Evolutionary conservation across 2,888 invertebrate genomes (phyloP).

Genomic region (Oscheius myriophilus): DNA sequence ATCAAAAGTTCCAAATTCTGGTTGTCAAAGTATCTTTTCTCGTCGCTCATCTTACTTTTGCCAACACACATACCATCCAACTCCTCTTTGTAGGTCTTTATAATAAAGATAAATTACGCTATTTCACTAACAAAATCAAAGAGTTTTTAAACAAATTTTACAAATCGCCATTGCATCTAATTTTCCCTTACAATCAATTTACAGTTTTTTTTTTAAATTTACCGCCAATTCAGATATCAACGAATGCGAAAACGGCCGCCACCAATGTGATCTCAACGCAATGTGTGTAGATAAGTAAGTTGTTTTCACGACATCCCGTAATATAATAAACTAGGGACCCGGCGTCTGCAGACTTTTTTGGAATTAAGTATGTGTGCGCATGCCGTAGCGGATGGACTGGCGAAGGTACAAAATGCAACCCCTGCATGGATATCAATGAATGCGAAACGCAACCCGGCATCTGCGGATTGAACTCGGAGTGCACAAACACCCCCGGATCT

Average conservation of each 20-base stretch:
- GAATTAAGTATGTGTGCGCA: conserved; percentile 22
- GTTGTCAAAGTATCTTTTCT: no score
- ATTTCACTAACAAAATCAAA: no score
- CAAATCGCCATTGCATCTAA: no score
- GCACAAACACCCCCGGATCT: conserved; percentile 15
- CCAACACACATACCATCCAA: no score
- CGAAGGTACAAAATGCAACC: conserved; percentile 16
- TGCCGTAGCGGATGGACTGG: conserved; percentile 13
- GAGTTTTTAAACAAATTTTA: no score
- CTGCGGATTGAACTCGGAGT: conserved; percentile 11
- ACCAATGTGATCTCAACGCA: conserved; percentile 18
- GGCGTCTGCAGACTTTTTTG: neutral
- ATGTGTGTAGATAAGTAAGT: conserved; percentile 15
- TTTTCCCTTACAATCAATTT: neutral
- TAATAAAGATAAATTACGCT: no score
- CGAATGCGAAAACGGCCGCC: conserved; percentile 10
- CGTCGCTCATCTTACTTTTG: no score
- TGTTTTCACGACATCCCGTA: no score
- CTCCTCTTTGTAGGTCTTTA: no score
- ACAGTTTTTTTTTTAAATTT: neutral
- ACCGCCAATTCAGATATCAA: conserved; percentile 26
- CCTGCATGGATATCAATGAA: conserved; percentile 80
- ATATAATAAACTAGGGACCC: neutral
- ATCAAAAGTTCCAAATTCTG: no score
- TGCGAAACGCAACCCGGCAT: conserved; percentile 76